A percentile compares a stretch with the other conserved stretches of the same genome.
Evolutionary conservation across 2,113 vertebrate species (phyloP).

Genomic region (Heteronetta atricapilla): DNA sequence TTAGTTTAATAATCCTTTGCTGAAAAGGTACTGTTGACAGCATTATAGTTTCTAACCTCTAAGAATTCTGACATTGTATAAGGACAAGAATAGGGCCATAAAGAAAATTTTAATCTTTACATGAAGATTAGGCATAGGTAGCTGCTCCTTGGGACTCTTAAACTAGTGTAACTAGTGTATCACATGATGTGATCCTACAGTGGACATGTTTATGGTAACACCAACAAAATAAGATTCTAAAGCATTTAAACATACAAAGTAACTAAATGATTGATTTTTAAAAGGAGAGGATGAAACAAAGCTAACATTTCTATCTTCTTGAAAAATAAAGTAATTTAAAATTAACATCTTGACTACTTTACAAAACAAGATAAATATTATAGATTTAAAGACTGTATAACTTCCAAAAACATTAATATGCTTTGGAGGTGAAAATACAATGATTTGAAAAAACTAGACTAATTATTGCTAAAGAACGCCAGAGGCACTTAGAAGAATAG

Average conservation of each 20-base stretch:
- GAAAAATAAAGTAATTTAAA: slow-evolving; percentile 17
- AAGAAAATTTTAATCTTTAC: neutral
- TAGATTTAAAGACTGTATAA: neutral
- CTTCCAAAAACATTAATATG: neutral
- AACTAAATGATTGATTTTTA: neutral
- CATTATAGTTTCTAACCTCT: neutral
- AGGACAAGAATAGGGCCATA: neutral
- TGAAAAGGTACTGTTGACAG: neutral
- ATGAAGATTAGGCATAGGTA: neutral
- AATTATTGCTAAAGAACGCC: neutral
- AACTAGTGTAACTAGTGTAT: neutral
- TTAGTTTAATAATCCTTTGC: neutral
- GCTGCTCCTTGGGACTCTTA: neutral
- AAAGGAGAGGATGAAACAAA: neutral
- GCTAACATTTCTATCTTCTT: neutral
- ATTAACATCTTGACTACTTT: slow-evolving; percentile 3
- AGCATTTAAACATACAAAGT: neutral
- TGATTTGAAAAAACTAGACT: neutral
- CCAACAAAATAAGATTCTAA: neutral
- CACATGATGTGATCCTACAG: neutral
- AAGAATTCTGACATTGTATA: neutral
- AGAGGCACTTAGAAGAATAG: neutral
- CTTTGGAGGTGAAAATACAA: neutral
- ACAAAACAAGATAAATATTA: slow-evolving; percentile 7
- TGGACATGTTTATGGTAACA: neutral